These are phyloP conservation scores for Drosophila orosa DNA, from an alignment of 1,140 invertebrate genomes.

Conservation along the genomic window DNA sequence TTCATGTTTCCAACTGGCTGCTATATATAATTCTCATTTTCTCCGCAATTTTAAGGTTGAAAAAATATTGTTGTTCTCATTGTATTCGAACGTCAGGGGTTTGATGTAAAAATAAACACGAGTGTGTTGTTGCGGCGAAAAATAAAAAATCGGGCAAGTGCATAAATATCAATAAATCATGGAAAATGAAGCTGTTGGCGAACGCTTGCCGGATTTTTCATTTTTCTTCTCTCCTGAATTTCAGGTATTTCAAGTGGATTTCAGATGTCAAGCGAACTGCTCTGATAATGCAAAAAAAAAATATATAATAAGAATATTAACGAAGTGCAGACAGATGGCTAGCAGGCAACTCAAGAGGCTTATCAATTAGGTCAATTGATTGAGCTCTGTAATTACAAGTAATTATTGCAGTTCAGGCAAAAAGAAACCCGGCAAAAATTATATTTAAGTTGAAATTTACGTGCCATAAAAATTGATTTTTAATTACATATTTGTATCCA, in stretches of 20 bases:
- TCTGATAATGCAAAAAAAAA: slow-evolving; percentile 46
- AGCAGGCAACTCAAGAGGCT: slow-evolving; percentile 33
- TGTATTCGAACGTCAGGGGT: slow-evolving; percentile 24
- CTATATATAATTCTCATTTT: slow-evolving; percentile 49
- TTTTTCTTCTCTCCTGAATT: slow-evolving; percentile 14
- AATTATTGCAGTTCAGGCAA: neutral
- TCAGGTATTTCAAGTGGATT: slow-evolving; percentile 24
- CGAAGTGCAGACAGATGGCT: slow-evolving; percentile 16
- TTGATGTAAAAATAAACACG: slow-evolving; percentile 67
- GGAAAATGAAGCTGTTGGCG: slow-evolving; percentile 12
- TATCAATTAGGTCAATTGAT: slow-evolving; percentile 59
- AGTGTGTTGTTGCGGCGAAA: slow-evolving; percentile 9
- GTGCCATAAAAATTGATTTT: no score
- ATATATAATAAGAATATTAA: neutral
- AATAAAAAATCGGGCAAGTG: slow-evolving; percentile 34
- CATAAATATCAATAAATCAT: slow-evolving; percentile 40
- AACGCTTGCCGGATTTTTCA: slow-evolving; percentile 7
- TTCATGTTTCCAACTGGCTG: slow-evolving; percentile 1
- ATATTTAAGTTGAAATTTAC: no score
- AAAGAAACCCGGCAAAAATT: neutral
- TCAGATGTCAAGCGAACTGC: slow-evolving; percentile 20
- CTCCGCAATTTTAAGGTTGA: slow-evolving; percentile 58
- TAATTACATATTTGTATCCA: neutral
- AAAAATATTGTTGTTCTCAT: slow-evolving; percentile 55
- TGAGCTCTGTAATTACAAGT: slow-evolving; percentile 10